These are phyloP conservation scores for Pheosia tremula DNA, from an alignment of 2,888 invertebrate genomes.

Conservation along the genomic window DNA sequence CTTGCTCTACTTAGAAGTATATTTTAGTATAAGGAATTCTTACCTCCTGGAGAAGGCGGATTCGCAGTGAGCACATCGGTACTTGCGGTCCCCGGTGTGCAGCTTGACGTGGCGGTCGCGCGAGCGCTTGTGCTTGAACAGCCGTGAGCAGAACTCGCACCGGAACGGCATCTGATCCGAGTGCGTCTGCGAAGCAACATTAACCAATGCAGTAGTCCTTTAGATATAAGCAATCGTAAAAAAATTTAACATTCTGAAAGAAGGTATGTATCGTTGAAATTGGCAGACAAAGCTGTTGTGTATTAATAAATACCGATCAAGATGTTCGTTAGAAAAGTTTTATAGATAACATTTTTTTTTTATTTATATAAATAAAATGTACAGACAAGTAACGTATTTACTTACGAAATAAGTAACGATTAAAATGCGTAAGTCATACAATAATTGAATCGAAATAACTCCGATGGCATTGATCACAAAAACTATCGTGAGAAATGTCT, in stretches of 20 bases:
- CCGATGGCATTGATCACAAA: conserved; percentile 65
- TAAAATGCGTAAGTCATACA: conserved; percentile 60
- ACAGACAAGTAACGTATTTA: conserved; percentile 1
- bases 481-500: conserved; percentile 70
- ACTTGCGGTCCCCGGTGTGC: conserved; percentile 96
- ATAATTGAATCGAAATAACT: conserved; percentile 64
- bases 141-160: conserved; percentile 95
- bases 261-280: too few relatives aligned
- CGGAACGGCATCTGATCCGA: conserved; percentile 96
- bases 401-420: conserved; percentile 46
- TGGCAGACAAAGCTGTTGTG: too few relatives aligned
- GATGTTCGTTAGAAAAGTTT: too few relatives aligned
- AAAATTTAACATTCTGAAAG: too few relatives aligned
- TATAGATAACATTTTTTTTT: too few relatives aligned
- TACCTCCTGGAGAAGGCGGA: conserved; percentile 97
- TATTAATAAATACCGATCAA: too few relatives aligned
- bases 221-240: not conserved
- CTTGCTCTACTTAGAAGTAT: too few relatives aligned
- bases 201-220: conserved; percentile 1
- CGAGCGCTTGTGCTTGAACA: conserved; percentile 97
- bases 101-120: conserved; percentile 97
- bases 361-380: not conserved
- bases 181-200: conserved; percentile 89
- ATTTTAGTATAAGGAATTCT: conserved; percentile 20
- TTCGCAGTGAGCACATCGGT: conserved; percentile 95